A percentile compares a stretch with the other conserved stretches of the same genome.
Evolutionary conservation across 2,797 vertebrate species (phyloP).

Genomic region (Spondyliosoma cantharus): DNA sequence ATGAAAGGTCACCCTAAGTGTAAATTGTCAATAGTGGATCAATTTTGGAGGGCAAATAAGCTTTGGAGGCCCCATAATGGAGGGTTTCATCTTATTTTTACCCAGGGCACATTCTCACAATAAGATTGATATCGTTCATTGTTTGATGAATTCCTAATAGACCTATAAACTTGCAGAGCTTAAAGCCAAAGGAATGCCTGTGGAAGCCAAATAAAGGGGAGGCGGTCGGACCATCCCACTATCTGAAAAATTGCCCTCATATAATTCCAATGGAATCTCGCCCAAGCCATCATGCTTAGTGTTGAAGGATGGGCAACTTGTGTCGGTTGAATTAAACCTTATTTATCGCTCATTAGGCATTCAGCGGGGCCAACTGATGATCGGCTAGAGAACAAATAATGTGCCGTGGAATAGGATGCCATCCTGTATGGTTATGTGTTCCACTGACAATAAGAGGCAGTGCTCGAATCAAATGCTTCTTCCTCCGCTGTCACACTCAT

Average conservation of each 20-base stretch:
- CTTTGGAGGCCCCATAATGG: slow-evolving; percentile 83
- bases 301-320: slow-evolving; percentile 80
- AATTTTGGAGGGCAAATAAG: slow-evolving; percentile 84
- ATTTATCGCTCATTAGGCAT: slow-evolving; percentile 82
- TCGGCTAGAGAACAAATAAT: slow-evolving; percentile 80
- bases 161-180: slow-evolving; percentile 83
- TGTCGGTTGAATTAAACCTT: slow-evolving; percentile 80
- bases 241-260: slow-evolving; percentile 85
- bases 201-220: slow-evolving; percentile 73
- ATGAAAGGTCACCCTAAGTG: slow-evolving; percentile 85
- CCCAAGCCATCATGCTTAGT: slow-evolving; percentile 77
- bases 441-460: slow-evolving; percentile 73
- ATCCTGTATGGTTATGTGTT: slow-evolving; percentile 69
- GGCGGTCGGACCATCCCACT: slow-evolving; percentile 71
- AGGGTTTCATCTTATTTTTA: slow-evolving; percentile 85
- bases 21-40: slow-evolving; percentile 86
- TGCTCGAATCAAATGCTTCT: slow-evolving; percentile 67
- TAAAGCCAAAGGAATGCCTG: slow-evolving; percentile 80
- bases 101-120: slow-evolving; percentile 81
- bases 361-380: slow-evolving; percentile 73
- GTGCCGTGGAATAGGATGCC: slow-evolving; percentile 71
- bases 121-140: slow-evolving; percentile 81
- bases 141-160: slow-evolving; percentile 86
- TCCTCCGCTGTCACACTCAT: slow-evolving; percentile 61
- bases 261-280: slow-evolving; percentile 81